Base-by-base conservation (phyloP, 2,888 invertebrate species). In the Eupithecia dodoneata region DNA sequence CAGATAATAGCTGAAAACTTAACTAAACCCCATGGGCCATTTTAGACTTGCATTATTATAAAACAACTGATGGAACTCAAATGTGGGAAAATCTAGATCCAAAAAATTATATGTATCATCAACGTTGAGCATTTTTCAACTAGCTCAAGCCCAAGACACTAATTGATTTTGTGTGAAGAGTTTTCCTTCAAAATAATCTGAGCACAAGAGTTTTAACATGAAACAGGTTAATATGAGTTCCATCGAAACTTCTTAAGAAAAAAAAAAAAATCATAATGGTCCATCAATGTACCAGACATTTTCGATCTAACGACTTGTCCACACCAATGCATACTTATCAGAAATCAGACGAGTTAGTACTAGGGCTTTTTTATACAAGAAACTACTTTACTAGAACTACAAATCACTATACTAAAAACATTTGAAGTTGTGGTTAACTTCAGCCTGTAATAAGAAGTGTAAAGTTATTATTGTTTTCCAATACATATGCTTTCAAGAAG, bases 1-100 rank as follows among this genome's bases (percentile, higher is more conserved):
- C 76, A 75, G 41, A 75, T 76, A 79, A 65, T 74, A 72, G 52
- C 71, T 76, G 71, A 75, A 72, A 75, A 79, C 79, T 75, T 79
- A 76, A 75, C 76, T 76, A 75, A 74, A 74, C 71, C 76, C 72
- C 65, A 30, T 44, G 65, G 71, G 79, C 47, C 69, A 70, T 66
- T 66, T 72, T 63, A 30, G 63, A 63, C 63, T 73, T 71, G 55
- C 65, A 41, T 59, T 59, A 42, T 15, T 71, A 73, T 76, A 72
- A 75, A 59, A 75, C n/a, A 30, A 72, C 71, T 18, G 0, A 47
- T 10, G 59, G 47, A 41, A 15, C 18, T 52, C 49, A 59, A 59
- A 45, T 72, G 59, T 47, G 6, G 15, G 66, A 66, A 66, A 5
- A 42, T 66, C 15, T 66, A 41, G 13, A 65, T 42, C 42, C 66